phyloP scores from a whole-genome alignment of 2,888 invertebrate species.

The Argyresthia goedartella region DNA sequence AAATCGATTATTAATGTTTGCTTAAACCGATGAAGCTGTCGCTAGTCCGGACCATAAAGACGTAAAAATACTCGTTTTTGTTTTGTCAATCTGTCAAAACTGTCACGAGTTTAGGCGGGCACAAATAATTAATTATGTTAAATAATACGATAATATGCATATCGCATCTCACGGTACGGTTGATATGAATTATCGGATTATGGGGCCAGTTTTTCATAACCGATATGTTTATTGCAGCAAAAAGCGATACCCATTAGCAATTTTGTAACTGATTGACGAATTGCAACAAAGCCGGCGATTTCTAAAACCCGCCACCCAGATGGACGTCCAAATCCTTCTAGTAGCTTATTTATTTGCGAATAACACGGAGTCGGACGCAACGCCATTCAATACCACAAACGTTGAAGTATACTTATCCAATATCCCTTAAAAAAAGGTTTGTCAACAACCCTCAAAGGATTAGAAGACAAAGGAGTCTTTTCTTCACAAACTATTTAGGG shows the following conservation, averaged over 20 bases:
- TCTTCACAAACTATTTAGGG: conserved; percentile 18
- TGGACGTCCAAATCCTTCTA: conserved; percentile 4
- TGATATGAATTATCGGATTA: conserved; percentile 18
- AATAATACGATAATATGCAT: conserved; percentile 63
- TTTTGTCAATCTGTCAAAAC: conserved; percentile 53
- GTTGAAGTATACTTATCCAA: conserved; percentile 10
- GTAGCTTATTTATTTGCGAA: conserved; percentile 15
- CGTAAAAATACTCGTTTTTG: conserved; percentile 48
- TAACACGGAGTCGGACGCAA: conserved; percentile 28
- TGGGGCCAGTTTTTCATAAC: too few species aligned
- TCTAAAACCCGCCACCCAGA: conserved; percentile 11
- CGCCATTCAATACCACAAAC: conserved; percentile 20
- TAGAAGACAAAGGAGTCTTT: conserved; percentile 19
- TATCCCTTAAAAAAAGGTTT: conserved; percentile 10
- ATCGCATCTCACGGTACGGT: conserved; percentile 51
- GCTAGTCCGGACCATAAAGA: conserved; percentile 44
- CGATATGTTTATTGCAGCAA: too few species aligned
- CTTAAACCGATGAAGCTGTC: conserved; percentile 54
- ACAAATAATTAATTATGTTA: conserved; percentile 61
- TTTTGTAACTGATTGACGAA: too few species aligned
- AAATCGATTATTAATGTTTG: conserved; percentile 55
- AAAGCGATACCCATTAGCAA: neutral
- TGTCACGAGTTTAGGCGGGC: conserved; percentile 17
- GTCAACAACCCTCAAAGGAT: conserved; percentile 21
- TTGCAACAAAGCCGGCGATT: too few species aligned